Evolutionary conservation across 2,888 invertebrate genomes (phyloP).

Genomic region (Epinotia demarniana): DNA sequence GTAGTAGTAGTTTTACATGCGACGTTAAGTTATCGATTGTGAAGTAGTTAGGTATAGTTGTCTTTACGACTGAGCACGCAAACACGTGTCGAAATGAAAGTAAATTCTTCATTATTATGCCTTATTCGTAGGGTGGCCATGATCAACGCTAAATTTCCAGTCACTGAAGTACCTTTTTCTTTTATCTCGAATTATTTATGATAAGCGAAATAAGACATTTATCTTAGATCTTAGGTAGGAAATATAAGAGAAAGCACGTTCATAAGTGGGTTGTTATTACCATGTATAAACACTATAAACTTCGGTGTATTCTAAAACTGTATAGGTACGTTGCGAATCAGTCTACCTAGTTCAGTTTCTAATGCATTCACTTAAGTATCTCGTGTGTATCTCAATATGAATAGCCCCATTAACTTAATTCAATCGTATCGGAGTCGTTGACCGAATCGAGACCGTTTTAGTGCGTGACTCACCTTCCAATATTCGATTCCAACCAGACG

Average conservation of each 20-base stretch:
- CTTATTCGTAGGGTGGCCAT: constrained; percentile 38
- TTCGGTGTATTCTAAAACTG: neutral
- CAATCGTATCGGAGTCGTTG: constrained; percentile 40
- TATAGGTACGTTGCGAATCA: neutral
- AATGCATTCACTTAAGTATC: constrained; percentile 22
- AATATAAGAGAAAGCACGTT: neutral
- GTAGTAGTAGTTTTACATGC: neutral
- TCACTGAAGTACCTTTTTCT: neutral
- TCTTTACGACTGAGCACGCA: constrained; percentile 21
- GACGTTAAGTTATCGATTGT: neutral
- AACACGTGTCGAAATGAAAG: constrained; percentile 37
- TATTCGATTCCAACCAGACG: constrained; percentile 30
- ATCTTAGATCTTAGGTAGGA: too few relatives aligned
- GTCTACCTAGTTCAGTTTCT: neutral
- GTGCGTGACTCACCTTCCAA: constrained; percentile 37
- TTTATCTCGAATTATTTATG: neutral
- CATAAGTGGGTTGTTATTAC: neutral
- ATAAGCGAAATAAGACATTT: neutral
- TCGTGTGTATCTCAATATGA: constrained; percentile 23
- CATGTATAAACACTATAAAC: neutral
- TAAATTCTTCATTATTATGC: constrained; percentile 21
- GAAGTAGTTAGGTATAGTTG: neutral
- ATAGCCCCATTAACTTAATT: constrained; percentile 41
- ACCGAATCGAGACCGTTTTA: constrained; percentile 40
- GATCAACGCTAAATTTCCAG: neutral